Evolutionary conservation across 2,888 invertebrate genomes (phyloP).

Genomic region (Harpagoxenus sublaevis): DNA sequence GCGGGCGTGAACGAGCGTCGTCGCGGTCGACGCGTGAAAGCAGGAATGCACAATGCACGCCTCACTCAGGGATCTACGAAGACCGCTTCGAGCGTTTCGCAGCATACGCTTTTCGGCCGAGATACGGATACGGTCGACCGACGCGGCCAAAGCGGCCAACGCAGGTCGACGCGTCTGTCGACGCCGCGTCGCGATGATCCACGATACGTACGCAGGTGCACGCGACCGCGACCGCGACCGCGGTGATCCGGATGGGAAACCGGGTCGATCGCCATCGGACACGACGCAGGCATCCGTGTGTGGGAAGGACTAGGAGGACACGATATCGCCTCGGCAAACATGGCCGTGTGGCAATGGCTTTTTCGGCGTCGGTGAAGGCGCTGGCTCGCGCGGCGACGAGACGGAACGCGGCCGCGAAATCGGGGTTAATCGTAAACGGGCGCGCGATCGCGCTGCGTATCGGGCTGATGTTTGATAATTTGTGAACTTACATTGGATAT

Average conservation of each 20-base stretch:
- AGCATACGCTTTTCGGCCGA: too few species aligned
- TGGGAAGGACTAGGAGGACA: constrained; percentile 65
- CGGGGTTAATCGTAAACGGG: constrained; percentile 65
- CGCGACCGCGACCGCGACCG: background rate
- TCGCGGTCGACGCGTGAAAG: too few species aligned
- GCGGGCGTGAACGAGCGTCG: too few species aligned
- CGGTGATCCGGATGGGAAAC: constrained; percentile 14
- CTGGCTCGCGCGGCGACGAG: constrained; percentile 34
- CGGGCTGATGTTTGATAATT: constrained; percentile 88
- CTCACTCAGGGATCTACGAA: too few species aligned
- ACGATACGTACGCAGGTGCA: background rate
- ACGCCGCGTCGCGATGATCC: background rate
- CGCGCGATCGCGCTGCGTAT: constrained; percentile 66
- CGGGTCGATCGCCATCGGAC: constrained; percentile 59
- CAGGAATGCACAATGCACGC: too few species aligned
- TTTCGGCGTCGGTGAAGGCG: constrained; percentile 61
- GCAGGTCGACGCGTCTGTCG: too few species aligned
- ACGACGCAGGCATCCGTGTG: constrained; percentile 60
- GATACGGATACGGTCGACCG: background rate
- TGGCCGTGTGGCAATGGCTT: constrained; percentile 78
- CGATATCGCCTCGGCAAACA: constrained; percentile 78
- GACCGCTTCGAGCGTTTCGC: too few species aligned
- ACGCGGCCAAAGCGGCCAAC: background rate
- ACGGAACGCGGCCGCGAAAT: constrained; percentile 57
- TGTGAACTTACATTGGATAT: constrained; percentile 92